Evolutionary conservation across 2,797 vertebrate species (phyloP).

Genomic region (Cynopterus sphinx): DNA sequence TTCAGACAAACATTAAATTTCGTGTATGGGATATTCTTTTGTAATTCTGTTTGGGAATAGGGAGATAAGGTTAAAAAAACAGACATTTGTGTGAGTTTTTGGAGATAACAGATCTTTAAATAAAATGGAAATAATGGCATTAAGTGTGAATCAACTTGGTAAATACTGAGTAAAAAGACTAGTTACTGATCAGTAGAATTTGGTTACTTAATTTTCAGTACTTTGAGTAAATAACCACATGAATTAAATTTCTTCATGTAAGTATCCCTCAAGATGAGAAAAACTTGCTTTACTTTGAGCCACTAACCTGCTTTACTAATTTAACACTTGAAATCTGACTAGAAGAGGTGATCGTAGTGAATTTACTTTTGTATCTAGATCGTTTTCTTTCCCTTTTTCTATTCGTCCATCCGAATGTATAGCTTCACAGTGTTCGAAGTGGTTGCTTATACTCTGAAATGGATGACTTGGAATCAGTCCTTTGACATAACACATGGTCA

Average conservation of each 20-base stretch:
- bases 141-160: constrained; percentile 67
- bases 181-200: constrained; percentile 71
- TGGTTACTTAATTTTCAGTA: constrained; percentile 73
- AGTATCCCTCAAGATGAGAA: constrained; percentile 68
- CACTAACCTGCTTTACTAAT: constrained; percentile 67
- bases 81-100: constrained; percentile 5
- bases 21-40: constrained; percentile 47
- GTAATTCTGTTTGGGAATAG: constrained; percentile 56
- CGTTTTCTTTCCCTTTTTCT: constrained; percentile 12
- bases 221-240: constrained; percentile 75
- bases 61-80: constrained; percentile 10
- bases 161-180: constrained; percentile 68
- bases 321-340: constrained; percentile 69
- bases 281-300: constrained; percentile 55
- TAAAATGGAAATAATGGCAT: constrained; percentile 55
- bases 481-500: neutral
- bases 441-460: neutral
- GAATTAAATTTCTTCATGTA: constrained; percentile 79
- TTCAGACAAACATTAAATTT: constrained; percentile 66
- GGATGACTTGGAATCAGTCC: neutral
- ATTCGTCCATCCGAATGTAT: neutral
- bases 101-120: constrained; percentile 72
- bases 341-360: constrained; percentile 53
- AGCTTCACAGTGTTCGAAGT: neutral
- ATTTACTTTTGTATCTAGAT: constrained; percentile 35